phyloP scores from a whole-genome alignment of 2,113 vertebrate genomes.

The Ceratotherium simum region DNA sequence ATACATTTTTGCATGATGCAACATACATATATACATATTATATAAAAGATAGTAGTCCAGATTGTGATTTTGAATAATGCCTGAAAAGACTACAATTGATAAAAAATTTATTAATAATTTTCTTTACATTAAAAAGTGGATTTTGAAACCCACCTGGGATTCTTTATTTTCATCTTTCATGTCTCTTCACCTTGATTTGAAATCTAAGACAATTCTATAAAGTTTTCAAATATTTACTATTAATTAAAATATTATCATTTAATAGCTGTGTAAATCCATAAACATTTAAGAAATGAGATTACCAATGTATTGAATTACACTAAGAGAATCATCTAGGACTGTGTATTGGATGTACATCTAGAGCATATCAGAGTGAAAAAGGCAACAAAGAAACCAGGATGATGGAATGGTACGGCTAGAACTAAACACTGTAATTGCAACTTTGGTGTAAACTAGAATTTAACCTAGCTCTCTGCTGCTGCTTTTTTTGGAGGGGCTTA shows the following conservation, averaged over 20 bases:
- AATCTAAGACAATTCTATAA: neutral
- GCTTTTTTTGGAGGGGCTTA: neutral
- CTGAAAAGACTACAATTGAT: neutral
- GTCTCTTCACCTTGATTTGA: neutral
- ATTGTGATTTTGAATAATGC: neutral
- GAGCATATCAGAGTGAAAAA: neutral
- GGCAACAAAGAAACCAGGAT: neutral
- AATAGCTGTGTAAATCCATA: neutral
- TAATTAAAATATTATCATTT: constrained; percentile 27
- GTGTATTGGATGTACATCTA: neutral
- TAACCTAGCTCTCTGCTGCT: neutral
- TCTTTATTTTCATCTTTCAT: constrained; percentile 17
- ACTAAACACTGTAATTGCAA: neutral
- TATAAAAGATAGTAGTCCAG: neutral
- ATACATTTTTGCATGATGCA: neutral
- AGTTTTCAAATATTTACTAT: neutral
- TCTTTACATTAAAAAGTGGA: neutral
- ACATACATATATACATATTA: neutral
- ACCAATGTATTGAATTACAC: neutral
- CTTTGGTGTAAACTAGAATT: neutral
- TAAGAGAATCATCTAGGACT: neutral
- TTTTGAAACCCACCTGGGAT: neutral
- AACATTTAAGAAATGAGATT: constrained; percentile 12
- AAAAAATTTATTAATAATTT: neutral
- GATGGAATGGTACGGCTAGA: neutral